A percentile compares a stretch with the other conserved stretches of the same genome.
These are phyloP conservation scores for Lutraria lutraria DNA, from an alignment of 2,888 invertebrate species.

Conservation along the genomic window DNA sequence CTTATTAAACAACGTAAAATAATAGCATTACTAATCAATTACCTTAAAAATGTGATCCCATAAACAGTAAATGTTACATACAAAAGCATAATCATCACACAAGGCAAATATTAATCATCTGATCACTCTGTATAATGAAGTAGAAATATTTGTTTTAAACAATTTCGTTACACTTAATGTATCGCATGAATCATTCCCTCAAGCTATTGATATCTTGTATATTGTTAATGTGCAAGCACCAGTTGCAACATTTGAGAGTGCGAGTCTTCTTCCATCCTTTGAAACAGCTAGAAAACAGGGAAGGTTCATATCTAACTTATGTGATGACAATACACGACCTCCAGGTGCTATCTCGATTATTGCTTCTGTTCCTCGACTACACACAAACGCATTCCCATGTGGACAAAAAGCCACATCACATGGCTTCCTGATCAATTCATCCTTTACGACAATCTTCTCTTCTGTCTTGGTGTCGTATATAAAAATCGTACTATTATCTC, in stretches of 20 bases:
- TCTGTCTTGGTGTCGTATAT: constrained; percentile 28
- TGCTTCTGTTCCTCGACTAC: constrained; percentile 5
- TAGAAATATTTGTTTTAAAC: too few relatives aligned
- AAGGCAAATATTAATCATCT: too few relatives aligned
- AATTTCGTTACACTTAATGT: too few relatives aligned
- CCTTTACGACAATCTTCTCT: background rate
- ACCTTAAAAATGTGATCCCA: too few relatives aligned
- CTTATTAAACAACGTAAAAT: too few relatives aligned
- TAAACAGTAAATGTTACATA: too few relatives aligned
- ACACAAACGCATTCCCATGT: constrained; percentile 27
- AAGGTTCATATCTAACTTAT: constrained; percentile 6
- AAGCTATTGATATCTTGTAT: constrained; percentile 2
- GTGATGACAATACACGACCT: constrained; percentile 26
- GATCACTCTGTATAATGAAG: too few relatives aligned
- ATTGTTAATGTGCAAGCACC: background rate
- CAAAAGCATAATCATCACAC: too few relatives aligned
- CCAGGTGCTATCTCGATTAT: constrained; percentile 6
- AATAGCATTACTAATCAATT: too few relatives aligned
- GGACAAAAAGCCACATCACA: constrained; percentile 24
- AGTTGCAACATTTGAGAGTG: background rate
- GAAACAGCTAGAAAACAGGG: constrained; percentile 8
- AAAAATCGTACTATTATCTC: background rate
- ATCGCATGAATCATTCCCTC: background rate
- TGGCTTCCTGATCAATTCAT: constrained; percentile 17
- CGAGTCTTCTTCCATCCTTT: constrained; percentile 16